phyloP scores from a whole-genome alignment of 2,113 vertebrate genomes.

The Crocuta crocuta region DNA sequence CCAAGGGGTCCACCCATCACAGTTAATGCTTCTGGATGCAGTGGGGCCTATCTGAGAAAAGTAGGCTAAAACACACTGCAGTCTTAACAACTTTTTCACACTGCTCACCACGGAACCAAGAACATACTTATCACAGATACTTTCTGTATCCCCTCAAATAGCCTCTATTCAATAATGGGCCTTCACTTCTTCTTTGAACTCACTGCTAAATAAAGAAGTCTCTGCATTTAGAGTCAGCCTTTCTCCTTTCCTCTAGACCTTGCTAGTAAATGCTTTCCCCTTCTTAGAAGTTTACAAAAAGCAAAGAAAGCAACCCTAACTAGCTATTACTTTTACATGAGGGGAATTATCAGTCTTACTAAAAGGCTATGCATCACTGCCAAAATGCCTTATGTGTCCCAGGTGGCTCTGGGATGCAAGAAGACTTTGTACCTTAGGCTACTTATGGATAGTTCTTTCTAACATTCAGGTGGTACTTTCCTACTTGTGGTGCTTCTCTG shows the following conservation, averaged over 20 bases:
- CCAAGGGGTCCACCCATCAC: accelerated
- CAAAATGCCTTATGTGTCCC: background rate
- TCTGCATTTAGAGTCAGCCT: background rate
- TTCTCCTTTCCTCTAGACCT: background rate
- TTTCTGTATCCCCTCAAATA: background rate
- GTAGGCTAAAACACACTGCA: background rate
- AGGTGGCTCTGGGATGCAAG: background rate
- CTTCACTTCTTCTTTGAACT: background rate
- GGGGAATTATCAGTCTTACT: background rate
- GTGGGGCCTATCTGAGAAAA: background rate
- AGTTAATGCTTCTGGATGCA: background rate
- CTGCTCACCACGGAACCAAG: no score
- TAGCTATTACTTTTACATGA: background rate
- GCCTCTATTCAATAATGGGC: background rate
- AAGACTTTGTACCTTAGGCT: background rate
- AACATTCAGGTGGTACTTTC: background rate
- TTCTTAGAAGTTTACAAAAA: background rate
- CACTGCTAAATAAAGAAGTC: background rate
- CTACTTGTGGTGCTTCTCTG: background rate
- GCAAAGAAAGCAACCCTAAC: background rate
- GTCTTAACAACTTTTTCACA: background rate
- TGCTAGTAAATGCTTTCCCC: background rate
- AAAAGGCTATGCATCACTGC: background rate
- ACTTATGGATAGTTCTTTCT: background rate
- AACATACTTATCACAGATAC: background rate